Conservation (phyloP, 1,140 invertebrate species). For the Sitobion miscanthi region DNA sequence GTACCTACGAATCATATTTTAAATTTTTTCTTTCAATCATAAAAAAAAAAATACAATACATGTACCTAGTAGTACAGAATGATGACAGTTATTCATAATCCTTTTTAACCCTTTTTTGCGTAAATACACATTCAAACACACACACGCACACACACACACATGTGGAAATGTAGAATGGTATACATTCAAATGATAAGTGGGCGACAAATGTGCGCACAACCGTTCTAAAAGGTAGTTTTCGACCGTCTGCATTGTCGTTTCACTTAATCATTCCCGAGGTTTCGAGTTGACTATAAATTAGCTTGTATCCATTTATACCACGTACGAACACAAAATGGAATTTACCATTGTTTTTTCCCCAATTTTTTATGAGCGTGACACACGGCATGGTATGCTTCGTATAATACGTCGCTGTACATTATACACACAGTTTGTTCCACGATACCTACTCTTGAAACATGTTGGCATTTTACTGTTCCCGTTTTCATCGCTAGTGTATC, state of each 20-base stretch:
- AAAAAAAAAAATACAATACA: neutral
- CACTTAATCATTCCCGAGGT: constrained; percentile 13
- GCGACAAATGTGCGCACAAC: constrained; percentile 19
- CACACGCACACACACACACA: neutral
- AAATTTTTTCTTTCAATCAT: neutral
- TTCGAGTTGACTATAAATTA: constrained; percentile 45
- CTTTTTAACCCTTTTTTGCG: neutral
- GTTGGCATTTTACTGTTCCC: neutral
- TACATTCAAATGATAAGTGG: constrained; percentile 33
- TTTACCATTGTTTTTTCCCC: neutral
- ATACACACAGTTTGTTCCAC: neutral
- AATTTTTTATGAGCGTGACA: constrained; percentile 15
- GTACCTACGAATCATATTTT: neutral
- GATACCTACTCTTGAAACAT: neutral
- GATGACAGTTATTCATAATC: constrained; percentile 6
- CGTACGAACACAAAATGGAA: constrained; percentile 6
- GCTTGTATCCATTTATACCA: constrained; percentile 17
- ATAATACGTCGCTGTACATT: neutral
- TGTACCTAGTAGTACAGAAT: neutral
- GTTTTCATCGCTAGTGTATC: neutral
- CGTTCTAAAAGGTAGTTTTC: constrained; percentile 27
- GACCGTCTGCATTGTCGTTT: constrained; percentile 16
- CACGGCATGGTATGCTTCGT: neutral
- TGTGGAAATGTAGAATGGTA: neutral
- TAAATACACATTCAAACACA: neutral